These are phyloP conservation scores for Sandelia bainsii DNA, from an alignment of 2,797 vertebrate species.

Conservation along the genomic window DNA sequence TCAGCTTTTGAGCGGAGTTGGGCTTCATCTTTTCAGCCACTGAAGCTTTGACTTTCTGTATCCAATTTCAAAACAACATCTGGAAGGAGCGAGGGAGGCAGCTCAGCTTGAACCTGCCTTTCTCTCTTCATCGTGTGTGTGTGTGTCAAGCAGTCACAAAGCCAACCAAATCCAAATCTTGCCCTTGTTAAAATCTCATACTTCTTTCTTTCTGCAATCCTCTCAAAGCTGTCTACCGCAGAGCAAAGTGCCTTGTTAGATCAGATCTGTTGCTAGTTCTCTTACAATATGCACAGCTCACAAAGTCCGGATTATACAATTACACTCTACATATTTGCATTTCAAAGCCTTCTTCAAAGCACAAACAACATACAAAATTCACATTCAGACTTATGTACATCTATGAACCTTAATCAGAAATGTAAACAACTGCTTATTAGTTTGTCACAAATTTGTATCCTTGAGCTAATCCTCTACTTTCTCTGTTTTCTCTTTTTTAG, in stretches of 20 bases:
- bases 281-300: conserved; percentile 50
- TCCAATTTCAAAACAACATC: conserved; percentile 63
- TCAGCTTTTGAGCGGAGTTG: conserved; percentile 37
- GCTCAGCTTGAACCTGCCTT: conserved; percentile 57
- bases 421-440: conserved; percentile 30
- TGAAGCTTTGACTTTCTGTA: conserved; percentile 47
- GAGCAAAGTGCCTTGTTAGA: conserved; percentile 75
- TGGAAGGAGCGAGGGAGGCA: conserved; percentile 27
- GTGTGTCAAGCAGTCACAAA: conserved; percentile 66
- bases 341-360: conserved; percentile 64
- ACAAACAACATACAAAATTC: conserved; percentile 35
- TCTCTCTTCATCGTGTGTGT: conserved; percentile 58
- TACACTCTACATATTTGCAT: conserved; percentile 68
- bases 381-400: conserved; percentile 4
- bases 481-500: conserved; percentile 21
- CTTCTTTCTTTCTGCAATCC: conserved; percentile 56
- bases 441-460: conserved; percentile 25
- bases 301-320: conserved; percentile 72
- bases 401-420: conserved; percentile 16
- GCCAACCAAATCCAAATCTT: conserved; percentile 73
- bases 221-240: conserved; percentile 65
- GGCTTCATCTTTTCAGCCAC: conserved; percentile 19
- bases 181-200: conserved; percentile 75
- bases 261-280: conserved; percentile 62
- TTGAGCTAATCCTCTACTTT: conserved; percentile 4